A percentile compares a stretch with the other conserved stretches of the same genome.
Evolutionary conservation across 1,140 invertebrate species (phyloP).

Genomic region (Cydia strobilella): DNA sequence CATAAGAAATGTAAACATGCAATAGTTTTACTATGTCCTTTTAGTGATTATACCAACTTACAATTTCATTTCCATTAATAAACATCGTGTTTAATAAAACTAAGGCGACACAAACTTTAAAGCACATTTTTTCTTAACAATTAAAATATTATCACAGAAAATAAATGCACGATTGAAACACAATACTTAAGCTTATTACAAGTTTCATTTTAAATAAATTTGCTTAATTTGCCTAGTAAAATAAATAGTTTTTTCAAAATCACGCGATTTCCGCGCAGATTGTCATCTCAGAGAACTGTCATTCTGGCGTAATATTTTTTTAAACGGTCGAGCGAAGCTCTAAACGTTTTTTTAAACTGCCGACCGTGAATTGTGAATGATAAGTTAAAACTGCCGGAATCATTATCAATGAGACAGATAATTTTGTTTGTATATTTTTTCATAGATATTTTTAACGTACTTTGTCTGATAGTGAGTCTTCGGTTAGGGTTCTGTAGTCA

Average conservation of each 20-base stretch:
- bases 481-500: neutral
- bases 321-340: slow-evolving; percentile 24
- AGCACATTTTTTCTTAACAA: slow-evolving; percentile 41
- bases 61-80: slow-evolving; percentile 46
- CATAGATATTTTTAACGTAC: slow-evolving; percentile 8
- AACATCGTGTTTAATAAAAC: slow-evolving; percentile 39
- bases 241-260: slow-evolving; percentile 16
- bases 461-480: neutral
- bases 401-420: slow-evolving; percentile 9
- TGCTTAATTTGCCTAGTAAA: neutral
- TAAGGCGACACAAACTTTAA: slow-evolving; percentile 42
- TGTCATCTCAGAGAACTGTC: slow-evolving; percentile 35
- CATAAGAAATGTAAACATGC: neutral
- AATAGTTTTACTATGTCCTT: neutral
- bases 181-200: neutral
- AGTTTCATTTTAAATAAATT: neutral
- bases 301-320: slow-evolving; percentile 48
- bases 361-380: slow-evolving; percentile 2
- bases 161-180: slow-evolving; percentile 20
- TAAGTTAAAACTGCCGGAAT: slow-evolving; percentile 9
- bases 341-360: neutral
- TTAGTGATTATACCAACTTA: slow-evolving; percentile 40
- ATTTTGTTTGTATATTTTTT: slow-evolving; percentile 24
- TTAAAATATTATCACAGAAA: slow-evolving; percentile 41
- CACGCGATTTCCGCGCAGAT: slow-evolving; percentile 19